phyloP scores from a whole-genome alignment of 64 coral and sea anemone species.

The Platygyra sinensis region DNA sequence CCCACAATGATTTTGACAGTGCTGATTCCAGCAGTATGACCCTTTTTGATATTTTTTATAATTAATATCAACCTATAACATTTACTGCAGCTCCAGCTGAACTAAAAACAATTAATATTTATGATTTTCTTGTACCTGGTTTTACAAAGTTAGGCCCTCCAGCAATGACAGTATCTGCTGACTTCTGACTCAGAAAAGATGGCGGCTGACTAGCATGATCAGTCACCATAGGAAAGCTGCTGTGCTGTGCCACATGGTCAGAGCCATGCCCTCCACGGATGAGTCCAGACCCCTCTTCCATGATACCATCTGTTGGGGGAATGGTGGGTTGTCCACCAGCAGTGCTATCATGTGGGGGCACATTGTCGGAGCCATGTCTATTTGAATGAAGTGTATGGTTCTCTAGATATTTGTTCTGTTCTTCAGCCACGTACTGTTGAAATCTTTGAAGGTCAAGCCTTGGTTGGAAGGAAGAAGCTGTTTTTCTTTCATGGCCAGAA shows the following conservation, averaged over 20 bases:
- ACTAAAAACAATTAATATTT: not conserved
- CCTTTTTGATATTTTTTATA: too few relatives aligned
- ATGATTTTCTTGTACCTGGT: conserved; percentile 3
- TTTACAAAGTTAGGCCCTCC: conserved; percentile 48
- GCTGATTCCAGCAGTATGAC: too few relatives aligned
- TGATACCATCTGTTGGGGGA: not conserved
- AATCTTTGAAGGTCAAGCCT: conserved; percentile 85
- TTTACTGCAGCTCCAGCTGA: not conserved
- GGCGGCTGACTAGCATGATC: conserved; percentile 24
- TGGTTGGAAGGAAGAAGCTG: conserved; percentile 62
- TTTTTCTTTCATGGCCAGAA: not conserved
- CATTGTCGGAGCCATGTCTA: not conserved
- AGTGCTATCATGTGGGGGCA: not conserved
- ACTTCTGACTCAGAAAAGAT: conserved; percentile 54
- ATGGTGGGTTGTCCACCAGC: not conserved
- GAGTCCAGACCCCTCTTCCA: too few relatives aligned
- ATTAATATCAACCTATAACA: too few relatives aligned
- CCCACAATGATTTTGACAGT: too few relatives aligned
- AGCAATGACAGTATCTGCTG: conserved; percentile 38
- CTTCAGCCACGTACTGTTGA: conserved; percentile 71
- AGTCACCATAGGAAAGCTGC: not conserved
- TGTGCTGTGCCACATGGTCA: not conserved
- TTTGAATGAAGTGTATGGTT: not conserved
- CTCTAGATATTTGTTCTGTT: conserved; percentile 22
- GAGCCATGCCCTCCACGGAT: not conserved